phyloP scores from a whole-genome alignment of 2,113 vertebrate species.

The Cyphomyrus discorhynchus region DNA sequence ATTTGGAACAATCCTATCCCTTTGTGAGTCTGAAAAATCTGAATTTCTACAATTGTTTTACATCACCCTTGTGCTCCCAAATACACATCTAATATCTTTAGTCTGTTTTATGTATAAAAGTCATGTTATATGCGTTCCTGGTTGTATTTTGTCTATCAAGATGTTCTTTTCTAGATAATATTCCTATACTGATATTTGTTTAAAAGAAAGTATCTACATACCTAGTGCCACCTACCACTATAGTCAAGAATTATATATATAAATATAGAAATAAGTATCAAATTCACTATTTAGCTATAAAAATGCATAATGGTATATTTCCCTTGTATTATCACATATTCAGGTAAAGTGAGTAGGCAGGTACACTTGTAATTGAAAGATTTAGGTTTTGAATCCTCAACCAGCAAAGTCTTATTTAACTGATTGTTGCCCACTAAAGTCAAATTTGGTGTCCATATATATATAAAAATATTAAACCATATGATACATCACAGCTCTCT shows the following conservation, averaged over 20 bases:
- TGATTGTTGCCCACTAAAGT: too few relatives aligned
- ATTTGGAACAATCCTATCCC: not conserved
- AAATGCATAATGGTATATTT: not conserved
- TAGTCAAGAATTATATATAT: not conserved
- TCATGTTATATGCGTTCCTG: not conserved
- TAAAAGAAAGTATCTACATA: not conserved
- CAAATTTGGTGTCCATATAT: too few relatives aligned
- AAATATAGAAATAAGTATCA: not conserved
- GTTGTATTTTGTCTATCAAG: not conserved
- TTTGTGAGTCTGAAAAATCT: not conserved
- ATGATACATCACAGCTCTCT: too few relatives aligned
- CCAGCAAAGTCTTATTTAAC: too few relatives aligned
- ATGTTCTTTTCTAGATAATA: not conserved
- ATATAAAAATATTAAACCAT: too few relatives aligned
- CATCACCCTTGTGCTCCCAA: not conserved
- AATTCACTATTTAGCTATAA: not conserved
- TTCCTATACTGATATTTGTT: not conserved
- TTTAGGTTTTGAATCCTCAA: too few relatives aligned
- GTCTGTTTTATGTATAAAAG: not conserved
- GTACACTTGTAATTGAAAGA: too few relatives aligned
- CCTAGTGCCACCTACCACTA: not conserved
- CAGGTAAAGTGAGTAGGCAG: not conserved
- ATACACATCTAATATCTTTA: not conserved
- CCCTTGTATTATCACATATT: not conserved
- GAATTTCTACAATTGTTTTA: not conserved